Evolutionary conservation across 1,140 invertebrate species (phyloP).

Genomic region (Diorhabda elongata): DNA sequence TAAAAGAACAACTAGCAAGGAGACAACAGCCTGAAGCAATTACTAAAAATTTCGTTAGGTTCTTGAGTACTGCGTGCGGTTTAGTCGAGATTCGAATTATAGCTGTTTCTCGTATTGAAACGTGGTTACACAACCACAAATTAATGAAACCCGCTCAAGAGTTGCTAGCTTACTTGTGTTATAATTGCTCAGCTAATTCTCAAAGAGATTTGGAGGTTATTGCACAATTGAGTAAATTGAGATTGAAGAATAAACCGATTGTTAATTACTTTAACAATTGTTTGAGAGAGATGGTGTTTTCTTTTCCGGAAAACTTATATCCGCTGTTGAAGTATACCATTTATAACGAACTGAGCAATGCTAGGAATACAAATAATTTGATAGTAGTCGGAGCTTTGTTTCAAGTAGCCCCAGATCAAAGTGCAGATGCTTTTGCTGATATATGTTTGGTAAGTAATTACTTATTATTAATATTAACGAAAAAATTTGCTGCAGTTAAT

Average conservation of each 20-base stretch:
- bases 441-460: conserved; percentile 60
- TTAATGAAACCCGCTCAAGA: conserved; percentile 87
- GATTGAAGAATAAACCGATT: conserved; percentile 89
- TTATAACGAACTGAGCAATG: conserved; percentile 90
- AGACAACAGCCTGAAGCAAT: conserved; percentile 82
- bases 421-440: conserved; percentile 74
- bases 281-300: conserved; percentile 73
- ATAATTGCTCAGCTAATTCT: conserved; percentile 78
- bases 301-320: conserved; percentile 76
- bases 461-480: background rate
- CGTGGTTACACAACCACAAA: conserved; percentile 95
- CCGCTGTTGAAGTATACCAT: conserved; percentile 89
- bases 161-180: conserved; percentile 85
- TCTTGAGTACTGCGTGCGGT: conserved; percentile 80
- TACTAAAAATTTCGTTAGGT: conserved; percentile 80
- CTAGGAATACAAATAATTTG: conserved; percentile 93
- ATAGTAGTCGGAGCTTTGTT: conserved; percentile 81
- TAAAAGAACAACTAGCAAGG: conserved; percentile 81
- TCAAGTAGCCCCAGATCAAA: conserved; percentile 70
- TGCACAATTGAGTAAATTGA: conserved; percentile 81
- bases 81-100: conserved; percentile 80
- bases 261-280: conserved; percentile 85
- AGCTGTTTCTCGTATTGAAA: conserved; percentile 78
- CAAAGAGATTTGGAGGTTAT: conserved; percentile 85
- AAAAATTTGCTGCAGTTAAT: background rate